Evolutionary conservation across 2,888 invertebrate genomes (phyloP).

Genomic region (Netelia virgata): DNA sequence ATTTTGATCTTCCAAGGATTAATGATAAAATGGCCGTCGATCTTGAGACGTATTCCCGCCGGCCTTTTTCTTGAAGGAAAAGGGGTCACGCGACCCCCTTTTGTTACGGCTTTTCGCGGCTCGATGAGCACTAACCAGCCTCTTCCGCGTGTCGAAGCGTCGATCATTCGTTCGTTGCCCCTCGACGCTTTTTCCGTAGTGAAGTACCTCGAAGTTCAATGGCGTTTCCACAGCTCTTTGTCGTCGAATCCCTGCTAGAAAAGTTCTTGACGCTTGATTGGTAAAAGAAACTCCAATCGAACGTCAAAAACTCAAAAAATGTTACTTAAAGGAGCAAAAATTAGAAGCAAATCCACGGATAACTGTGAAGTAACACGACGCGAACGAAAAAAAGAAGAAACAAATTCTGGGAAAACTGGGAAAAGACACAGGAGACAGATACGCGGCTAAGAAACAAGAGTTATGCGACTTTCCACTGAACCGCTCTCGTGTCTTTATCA

Average conservation of each 20-base stretch:
- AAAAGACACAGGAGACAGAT: constrained; percentile 39
- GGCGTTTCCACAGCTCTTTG: constrained; percentile 14
- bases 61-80: constrained; percentile 9
- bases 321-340: no score
- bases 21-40: constrained; percentile 35
- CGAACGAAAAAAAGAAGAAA: constrained; percentile 50
- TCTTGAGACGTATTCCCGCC: neutral
- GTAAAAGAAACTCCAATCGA: neutral
- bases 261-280: neutral
- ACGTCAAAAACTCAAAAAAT: neutral
- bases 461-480: constrained; percentile 56
- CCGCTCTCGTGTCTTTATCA: constrained; percentile 53
- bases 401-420: constrained; percentile 54
- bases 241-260: neutral
- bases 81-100: constrained; percentile 36
- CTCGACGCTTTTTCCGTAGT: constrained; percentile 11
- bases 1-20: constrained; percentile 18
- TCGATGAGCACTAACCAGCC: constrained; percentile 60
- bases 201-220: constrained; percentile 46
- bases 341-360: neutral
- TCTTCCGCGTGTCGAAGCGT: constrained; percentile 56
- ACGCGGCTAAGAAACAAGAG: constrained; percentile 22
- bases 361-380: constrained; percentile 43
- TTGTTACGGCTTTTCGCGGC: constrained; percentile 47
- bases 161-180: constrained; percentile 59